These are phyloP conservation scores for Trinorchestia longiramus DNA, from an alignment of 1,140 invertebrate genomes.

Conservation along the genomic window DNA sequence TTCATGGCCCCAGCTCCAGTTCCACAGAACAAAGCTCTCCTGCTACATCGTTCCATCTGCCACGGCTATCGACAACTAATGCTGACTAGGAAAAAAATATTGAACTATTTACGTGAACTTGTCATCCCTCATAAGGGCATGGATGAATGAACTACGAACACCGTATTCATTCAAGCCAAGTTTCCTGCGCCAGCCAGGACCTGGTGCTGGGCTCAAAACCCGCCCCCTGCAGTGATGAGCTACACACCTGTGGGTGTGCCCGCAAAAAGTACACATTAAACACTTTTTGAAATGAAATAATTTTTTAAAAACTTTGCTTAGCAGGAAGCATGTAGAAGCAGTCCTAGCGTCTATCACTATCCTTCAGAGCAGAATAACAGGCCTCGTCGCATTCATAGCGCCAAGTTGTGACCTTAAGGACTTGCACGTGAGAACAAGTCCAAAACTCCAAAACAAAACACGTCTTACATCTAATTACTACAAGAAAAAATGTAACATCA, in stretches of 20 bases:
- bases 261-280: too few species aligned
- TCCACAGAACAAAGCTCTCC: neutral
- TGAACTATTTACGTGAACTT: neutral
- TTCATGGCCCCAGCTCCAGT: neutral
- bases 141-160: neutral
- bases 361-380: neutral
- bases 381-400: neutral
- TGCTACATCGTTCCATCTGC: neutral
- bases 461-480: too few species aligned
- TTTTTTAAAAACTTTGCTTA: neutral
- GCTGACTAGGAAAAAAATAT: neutral
- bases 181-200: neutral
- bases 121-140: neutral
- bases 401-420: too few species aligned
- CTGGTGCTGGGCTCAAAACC: neutral
- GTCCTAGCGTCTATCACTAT: neutral
- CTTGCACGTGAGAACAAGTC: neutral
- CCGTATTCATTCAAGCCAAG: neutral
- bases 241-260: neutral
- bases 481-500: too few species aligned
- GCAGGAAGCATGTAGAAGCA: too few species aligned
- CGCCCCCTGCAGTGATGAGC: neutral
- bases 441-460: too few species aligned
- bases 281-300: neutral
- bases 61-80: neutral